These are phyloP conservation scores for Salvelinus alpinus DNA, from an alignment of 2,113 vertebrate species.

Conservation along the genomic window DNA sequence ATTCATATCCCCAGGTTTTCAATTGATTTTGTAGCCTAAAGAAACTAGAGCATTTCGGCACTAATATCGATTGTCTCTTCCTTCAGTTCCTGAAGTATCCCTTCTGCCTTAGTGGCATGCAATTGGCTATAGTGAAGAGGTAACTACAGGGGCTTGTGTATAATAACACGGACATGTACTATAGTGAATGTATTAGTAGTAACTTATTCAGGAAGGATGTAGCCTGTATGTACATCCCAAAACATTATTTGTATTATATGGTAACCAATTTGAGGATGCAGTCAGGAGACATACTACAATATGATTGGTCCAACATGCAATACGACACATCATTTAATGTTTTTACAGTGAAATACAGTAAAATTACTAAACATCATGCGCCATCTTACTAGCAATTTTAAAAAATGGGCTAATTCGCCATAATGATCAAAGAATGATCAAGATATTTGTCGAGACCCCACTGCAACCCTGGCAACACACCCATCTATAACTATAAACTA, in stretches of 20 bases:
- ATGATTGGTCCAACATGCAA: not conserved
- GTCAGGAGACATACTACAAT: not conserved
- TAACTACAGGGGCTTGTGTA: too few species aligned
- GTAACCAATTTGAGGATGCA: not conserved
- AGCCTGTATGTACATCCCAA: not conserved
- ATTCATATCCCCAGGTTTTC: slow-evolving; percentile 16
- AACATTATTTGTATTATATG: not conserved
- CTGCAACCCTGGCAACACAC: slow-evolving; percentile 20
- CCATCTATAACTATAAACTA: slow-evolving; percentile 31
- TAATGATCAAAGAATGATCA: slow-evolving; percentile 21
- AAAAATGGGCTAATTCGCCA: slow-evolving; percentile 13
- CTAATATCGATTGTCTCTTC: not conserved
- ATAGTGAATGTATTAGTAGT: too few species aligned
- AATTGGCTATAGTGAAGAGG: not conserved
- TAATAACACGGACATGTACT: too few species aligned
- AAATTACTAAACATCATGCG: not conserved
- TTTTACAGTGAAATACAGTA: not conserved
- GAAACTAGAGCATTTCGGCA: not conserved
- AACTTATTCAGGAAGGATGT: not conserved
- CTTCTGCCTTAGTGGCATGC: not conserved
- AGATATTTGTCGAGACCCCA: slow-evolving; percentile 35
- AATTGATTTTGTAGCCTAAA: slow-evolving; percentile 32
- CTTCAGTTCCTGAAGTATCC: not conserved
- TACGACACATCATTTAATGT: not conserved
- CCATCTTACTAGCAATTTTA: not conserved